Evolutionary conservation across 2,113 vertebrate genomes (phyloP).

Genomic region (Scalopus aquaticus): DNA sequence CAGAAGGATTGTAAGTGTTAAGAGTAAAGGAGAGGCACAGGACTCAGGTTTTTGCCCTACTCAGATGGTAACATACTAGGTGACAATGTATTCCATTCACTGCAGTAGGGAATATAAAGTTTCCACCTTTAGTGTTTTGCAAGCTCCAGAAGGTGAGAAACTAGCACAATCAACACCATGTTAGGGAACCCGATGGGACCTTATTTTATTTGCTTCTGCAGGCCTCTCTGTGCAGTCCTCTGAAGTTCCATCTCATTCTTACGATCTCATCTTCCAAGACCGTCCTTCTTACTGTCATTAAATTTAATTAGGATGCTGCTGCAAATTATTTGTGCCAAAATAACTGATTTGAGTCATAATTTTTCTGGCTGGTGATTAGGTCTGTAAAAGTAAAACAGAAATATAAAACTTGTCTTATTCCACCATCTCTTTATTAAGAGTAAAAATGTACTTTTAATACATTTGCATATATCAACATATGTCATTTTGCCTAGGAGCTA

Average conservation of each 20-base stretch:
- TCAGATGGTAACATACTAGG: slow-evolving; percentile 41
- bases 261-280: neutral
- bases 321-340: neutral
- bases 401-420: neutral
- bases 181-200: neutral
- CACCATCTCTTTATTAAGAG: neutral
- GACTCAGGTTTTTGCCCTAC: neutral
- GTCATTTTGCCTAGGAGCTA: no score
- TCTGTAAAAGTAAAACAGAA: neutral
- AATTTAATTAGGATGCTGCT: neutral
- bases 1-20: neutral
- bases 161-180: neutral
- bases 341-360: neutral
- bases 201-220: neutral
- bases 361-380: slow-evolving; percentile 14
- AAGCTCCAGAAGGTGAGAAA: neutral
- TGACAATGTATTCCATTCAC: neutral
- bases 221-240: neutral
- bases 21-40: neutral
- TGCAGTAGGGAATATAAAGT: neutral
- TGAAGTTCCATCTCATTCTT: neutral
- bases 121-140: neutral
- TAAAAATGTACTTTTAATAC: neutral
- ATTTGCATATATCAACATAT: no score
- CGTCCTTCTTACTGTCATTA: neutral